A percentile compares a stretch with the other conserved stretches of the same genome.
Conservation (phyloP, 2,113 vertebrate species). For the Hypocryptadius cinnamomeus region DNA sequence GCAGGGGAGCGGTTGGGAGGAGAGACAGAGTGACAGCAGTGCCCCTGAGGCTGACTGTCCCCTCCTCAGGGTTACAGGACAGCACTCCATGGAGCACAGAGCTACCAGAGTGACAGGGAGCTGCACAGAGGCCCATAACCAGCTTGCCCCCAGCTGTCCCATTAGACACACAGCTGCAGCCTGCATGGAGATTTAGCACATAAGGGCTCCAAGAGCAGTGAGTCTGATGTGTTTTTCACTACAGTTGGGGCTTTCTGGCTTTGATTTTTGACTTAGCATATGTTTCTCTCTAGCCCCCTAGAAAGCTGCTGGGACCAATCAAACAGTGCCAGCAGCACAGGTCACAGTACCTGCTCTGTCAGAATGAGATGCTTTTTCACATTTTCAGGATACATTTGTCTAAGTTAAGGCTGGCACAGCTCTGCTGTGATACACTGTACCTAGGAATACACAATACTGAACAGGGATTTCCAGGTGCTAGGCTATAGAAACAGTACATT, state of each 20-base stretch:
- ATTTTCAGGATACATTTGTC: constrained; percentile 6
- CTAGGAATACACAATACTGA: neutral
- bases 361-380: constrained; percentile 20
- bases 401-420: neutral
- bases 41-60: neutral
- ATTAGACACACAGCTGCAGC: neutral
- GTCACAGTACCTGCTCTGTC: neutral
- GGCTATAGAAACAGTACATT: neutral
- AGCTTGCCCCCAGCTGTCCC: neutral
- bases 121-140: neutral
- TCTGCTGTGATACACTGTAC: neutral
- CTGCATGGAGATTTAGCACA: neutral
- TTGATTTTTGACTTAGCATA: neutral
- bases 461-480: neutral
- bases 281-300: neutral
- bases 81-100: neutral
- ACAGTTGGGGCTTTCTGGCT: neutral
- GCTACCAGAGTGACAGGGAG: neutral
- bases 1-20: neutral
- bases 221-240: neutral
- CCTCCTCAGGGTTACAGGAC: neutral
- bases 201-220: neutral
- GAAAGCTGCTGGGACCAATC: neutral
- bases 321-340: neutral
- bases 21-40: neutral